Evolutionary conservation across 1,140 invertebrate species (phyloP), one percentile per base, ranked within the genome.

Genomic region (Hylyphantes graminicola): DNA sequence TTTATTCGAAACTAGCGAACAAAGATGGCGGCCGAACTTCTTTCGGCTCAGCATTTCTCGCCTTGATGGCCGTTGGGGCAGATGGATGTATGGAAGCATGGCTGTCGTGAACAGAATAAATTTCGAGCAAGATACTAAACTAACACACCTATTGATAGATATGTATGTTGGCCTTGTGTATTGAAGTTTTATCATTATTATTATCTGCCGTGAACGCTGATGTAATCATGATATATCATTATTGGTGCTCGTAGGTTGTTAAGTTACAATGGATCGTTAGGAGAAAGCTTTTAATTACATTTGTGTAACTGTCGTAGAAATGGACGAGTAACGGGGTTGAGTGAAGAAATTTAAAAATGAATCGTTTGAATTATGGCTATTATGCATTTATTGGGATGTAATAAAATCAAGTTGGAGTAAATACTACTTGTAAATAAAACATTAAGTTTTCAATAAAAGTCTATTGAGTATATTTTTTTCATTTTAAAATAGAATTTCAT

Each of bases 61-160:
- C 19, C 19, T 77, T 54, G 53, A 19, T n/a, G 67, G 17, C 57
- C 55, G 55, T 64, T 74, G 19, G 79, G 55, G 50, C 54, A 61
- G 61, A 83, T 75, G 80, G 59, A 74, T 83, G 63, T 55, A 75
- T 83, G 54, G 70, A 55, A 74, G 59, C 55, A 74, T 83, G 53
- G 48, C 57, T 83, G 80, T 75, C 70, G 80, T 65, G 80, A 74
- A 59, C 48, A 12, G 80, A 83, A 83, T 83, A 83, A 63, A 74
- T 73, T 73, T 73, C 59, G 48, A 67, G 51, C 10, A 17, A 68
- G 65, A 83, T 83, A 75, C 80, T 83, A 83, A 83, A 83, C 80
- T 83, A 83, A 81, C 72, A 83, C 80, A 75, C 72, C 80, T 72
- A 83, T 83, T 83, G 70, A 83, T 83, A 63, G 80, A 83, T 65